These are phyloP conservation scores for Papilio polytes DNA, from an alignment of 1,140 invertebrate genomes.

Conservation along the genomic window DNA sequence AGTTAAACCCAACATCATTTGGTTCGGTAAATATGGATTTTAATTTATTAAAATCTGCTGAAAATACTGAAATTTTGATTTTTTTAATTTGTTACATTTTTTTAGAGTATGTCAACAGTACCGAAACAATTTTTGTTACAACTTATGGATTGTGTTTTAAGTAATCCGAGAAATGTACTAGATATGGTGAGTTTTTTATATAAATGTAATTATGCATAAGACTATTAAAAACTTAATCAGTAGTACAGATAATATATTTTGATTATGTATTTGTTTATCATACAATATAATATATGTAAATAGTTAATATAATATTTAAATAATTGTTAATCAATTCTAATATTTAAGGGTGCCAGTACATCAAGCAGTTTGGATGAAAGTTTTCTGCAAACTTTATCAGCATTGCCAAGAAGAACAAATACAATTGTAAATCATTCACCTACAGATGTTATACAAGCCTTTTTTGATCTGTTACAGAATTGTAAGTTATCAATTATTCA, in stretches of 20 bases:
- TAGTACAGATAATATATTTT: too few species aligned
- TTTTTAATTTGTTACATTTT: slow-evolving; percentile 12
- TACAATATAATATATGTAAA: neutral
- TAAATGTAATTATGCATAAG: too few species aligned
- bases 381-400: neutral
- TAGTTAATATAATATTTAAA: neutral
- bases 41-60: neutral
- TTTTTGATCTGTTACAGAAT: neutral
- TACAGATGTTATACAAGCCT: neutral
- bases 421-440: neutral
- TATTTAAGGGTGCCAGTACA: neutral
- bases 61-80: neutral
- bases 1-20: slow-evolving; percentile 27
- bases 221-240: too few species aligned
- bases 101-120: slow-evolving; percentile 27
- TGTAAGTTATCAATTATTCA: neutral
- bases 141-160: slow-evolving; percentile 32
- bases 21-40: slow-evolving; percentile 29
- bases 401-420: neutral
- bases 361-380: slow-evolving; percentile 7
- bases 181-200: slow-evolving; percentile 14
- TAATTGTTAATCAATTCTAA: neutral
- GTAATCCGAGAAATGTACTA: slow-evolving; percentile 8
- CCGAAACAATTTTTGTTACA: slow-evolving; percentile 33
- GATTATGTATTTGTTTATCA: too few species aligned